Base-by-base conservation (phyloP, 2,113 vertebrate genomes). In the Scomber colias region DNA sequence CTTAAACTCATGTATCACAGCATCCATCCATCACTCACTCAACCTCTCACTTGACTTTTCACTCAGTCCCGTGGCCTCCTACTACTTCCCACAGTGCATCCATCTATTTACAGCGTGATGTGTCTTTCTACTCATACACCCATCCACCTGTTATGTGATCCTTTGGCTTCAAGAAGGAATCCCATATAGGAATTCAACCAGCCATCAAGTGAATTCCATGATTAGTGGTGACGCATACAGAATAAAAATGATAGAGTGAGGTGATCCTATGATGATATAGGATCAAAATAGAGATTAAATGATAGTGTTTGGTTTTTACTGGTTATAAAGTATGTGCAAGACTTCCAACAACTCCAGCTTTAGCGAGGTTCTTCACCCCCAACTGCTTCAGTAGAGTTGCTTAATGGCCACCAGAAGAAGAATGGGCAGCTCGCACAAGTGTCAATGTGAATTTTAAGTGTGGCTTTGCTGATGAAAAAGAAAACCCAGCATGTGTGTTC, bases 391-490 rank as follows among this genome's bases (percentile, higher is more conserved):
- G n/a, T 1, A 3, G 19, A 66, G 9, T 57, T 81, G 30, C 55
- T 35, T 80, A 71, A 82, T 62, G 40, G 53, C 46, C 27, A 57
- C 51, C 7, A 66, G 75, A 66, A 68, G 24, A 51, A 55, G 50
- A 77, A 31, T 16, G 12, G 59, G 63, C 60, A 53, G 69, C 77
- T 75, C 35, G 24, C 24, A 5, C 21, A 45, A 61, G 75, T 82
- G 75, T 87, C 59, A 75, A 5, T 59, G 21, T n/a, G 7, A 71
- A 51, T 75, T 72, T 75, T 81, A 85, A 83, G 66, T 66, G 67
- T n/a, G 19, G 31, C 24, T 27, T 27, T 27, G 13, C 69, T 79
- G 40, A 51, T 69, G 53, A 35, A 70, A 3, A 51, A 82, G 76
- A 84, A 46, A 17, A 9, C 35, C 35, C 35, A 80, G 61, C 68